These are phyloP conservation scores for Conopomorpha cramerella DNA, from an alignment of 1,140 invertebrate genomes.

Conservation along the genomic window DNA sequence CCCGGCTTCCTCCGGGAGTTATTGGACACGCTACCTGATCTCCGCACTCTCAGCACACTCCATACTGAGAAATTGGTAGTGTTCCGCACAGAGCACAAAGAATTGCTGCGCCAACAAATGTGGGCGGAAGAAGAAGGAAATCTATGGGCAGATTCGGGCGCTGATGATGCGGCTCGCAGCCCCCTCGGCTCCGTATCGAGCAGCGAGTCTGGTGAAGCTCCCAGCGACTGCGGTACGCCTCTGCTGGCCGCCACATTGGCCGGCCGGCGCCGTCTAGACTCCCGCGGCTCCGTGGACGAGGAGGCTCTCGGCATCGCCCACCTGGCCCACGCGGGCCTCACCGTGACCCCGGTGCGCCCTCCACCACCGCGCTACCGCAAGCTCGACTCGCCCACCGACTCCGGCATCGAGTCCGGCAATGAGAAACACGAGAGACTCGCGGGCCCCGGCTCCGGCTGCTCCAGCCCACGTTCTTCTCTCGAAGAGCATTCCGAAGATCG, in stretches of 20 bases:
- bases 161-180: slow-evolving; percentile 80
- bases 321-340: slow-evolving; percentile 69
- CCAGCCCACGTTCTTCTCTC: slow-evolving; percentile 81
- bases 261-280: slow-evolving; percentile 76
- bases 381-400: slow-evolving; percentile 88
- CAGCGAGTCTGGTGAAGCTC: slow-evolving; percentile 72
- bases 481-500: slow-evolving; percentile 75
- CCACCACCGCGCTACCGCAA: slow-evolving; percentile 72
- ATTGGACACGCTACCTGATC: slow-evolving; percentile 92
- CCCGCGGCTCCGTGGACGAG: slow-evolving; percentile 74
- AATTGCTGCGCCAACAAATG: slow-evolving; percentile 73
- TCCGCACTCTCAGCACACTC: slow-evolving; percentile 92
- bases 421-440: slow-evolving; percentile 79
- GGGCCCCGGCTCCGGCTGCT: slow-evolving; percentile 79
- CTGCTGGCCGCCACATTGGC: slow-evolving; percentile 78
- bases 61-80: slow-evolving; percentile 95
- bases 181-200: slow-evolving; percentile 85
- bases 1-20: slow-evolving; percentile 83
- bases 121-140: slow-evolving; percentile 68
- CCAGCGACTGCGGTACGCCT: slow-evolving; percentile 71
- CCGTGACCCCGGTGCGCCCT: slow-evolving; percentile 67
- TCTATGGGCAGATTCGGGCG: slow-evolving; percentile 74
- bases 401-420: slow-evolving; percentile 90
- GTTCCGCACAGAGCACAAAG: slow-evolving; percentile 87
- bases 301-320: slow-evolving; percentile 70